Conservation (phyloP, 1,140 invertebrate species). For the Calephelis nemesis region DNA sequence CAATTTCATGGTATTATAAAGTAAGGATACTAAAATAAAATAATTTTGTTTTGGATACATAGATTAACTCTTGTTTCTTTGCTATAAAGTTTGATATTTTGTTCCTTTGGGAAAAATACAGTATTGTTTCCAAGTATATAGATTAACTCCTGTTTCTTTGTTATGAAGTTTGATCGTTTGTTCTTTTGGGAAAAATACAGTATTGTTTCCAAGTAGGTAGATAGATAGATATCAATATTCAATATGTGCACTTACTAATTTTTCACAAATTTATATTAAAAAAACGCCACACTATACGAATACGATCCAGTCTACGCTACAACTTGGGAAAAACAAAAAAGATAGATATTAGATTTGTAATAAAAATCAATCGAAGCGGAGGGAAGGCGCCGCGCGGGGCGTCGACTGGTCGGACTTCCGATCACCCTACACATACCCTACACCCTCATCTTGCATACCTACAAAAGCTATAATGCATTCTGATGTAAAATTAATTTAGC, state of each 20-base stretch:
- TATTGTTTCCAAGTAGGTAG: too few species aligned
- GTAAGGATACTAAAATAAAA: too few species aligned
- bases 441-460: conserved; percentile 46
- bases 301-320: conserved; percentile 63
- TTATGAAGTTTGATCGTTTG: too few species aligned
- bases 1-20: too few species aligned
- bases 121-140: too few species aligned
- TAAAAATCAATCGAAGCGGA: conserved; percentile 80
- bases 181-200: too few species aligned
- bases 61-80: too few species aligned
- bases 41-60: too few species aligned
- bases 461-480: conserved; percentile 46
- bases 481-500: neutral
- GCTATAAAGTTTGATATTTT: too few species aligned
- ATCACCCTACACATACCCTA: conserved; percentile 35
- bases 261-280: neutral
- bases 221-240: too few species aligned
- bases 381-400: conserved; percentile 68
- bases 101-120: too few species aligned
- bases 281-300: conserved; percentile 46
- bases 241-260: neutral
- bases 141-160: too few species aligned
- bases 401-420: conserved; percentile 58
- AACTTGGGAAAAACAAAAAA: conserved; percentile 72
- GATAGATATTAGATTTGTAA: conserved; percentile 76